These are phyloP conservation scores for Acanthisitta chloris DNA, from an alignment of 2,113 vertebrate species.

Conservation along the genomic window DNA sequence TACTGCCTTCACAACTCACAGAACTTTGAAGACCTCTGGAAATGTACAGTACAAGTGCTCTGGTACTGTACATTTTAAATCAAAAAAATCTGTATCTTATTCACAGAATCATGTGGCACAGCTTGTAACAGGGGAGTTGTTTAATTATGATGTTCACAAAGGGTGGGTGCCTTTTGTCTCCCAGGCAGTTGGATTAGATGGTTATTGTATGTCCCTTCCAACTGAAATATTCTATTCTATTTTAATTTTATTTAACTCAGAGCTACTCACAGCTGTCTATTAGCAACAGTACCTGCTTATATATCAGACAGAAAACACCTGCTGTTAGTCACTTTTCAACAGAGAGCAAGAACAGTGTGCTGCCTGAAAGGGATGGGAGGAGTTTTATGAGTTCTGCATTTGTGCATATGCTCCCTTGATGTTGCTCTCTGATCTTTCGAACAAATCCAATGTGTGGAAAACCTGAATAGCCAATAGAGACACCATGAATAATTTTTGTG, in stretches of 20 bases:
- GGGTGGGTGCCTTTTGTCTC: not conserved
- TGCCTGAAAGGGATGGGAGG: not conserved
- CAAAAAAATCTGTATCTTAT: not conserved
- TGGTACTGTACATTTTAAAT: too few species aligned
- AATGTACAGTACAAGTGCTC: rapidly evolving
- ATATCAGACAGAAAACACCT: not conserved
- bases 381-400: not conserved
- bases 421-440: not conserved
- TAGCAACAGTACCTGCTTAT: rapidly evolving
- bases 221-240: not conserved
- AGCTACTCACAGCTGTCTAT: not conserved
- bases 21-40: not conserved
- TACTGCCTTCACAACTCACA: not conserved
- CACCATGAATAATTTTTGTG: not conserved
- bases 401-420: not conserved
- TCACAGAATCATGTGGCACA: not conserved
- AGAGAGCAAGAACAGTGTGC: not conserved
- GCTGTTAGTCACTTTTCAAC: not conserved
- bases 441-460: not conserved
- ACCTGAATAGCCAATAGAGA: not conserved
- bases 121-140: not conserved
- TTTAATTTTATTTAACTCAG: not conserved
- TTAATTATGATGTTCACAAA: not conserved
- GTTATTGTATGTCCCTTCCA: not conserved
- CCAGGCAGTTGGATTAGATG: not conserved